Evolutionary conservation across 2,113 vertebrate species (phyloP).

Genomic region (Petrocephalus microphthalmus): DNA sequence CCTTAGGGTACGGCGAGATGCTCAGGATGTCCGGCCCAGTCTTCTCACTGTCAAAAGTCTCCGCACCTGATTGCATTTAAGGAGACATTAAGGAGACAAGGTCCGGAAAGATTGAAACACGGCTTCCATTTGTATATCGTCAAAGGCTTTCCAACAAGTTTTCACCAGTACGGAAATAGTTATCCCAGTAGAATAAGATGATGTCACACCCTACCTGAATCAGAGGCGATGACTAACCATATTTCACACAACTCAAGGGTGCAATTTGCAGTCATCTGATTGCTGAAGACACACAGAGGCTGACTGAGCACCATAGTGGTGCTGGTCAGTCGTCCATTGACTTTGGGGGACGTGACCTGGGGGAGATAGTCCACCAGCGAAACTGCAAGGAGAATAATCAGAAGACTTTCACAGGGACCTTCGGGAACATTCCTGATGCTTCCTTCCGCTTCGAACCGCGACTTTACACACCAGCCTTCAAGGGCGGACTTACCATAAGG

Average conservation of each 20-base stretch:
- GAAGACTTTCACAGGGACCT: background rate
- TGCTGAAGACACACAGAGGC: conserved; percentile 13
- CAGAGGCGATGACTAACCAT: conserved; percentile 15
- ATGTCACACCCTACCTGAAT: conserved; percentile 1
- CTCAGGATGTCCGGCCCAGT: background rate
- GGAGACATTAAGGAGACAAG: background rate
- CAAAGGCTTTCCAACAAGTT: background rate
- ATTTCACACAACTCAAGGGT: background rate
- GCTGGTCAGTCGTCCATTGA: conserved; percentile 7
- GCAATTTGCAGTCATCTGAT: background rate
- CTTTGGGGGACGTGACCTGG: background rate
- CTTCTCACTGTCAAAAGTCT: conserved; percentile 12
- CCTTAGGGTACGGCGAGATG: conserved; percentile 4
- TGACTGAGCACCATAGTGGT: conserved; percentile 3
- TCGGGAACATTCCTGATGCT: background rate
- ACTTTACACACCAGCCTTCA: too few species aligned
- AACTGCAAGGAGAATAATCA: background rate
- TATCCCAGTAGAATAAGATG: background rate
- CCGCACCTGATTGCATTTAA: background rate
- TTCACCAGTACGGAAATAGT: background rate
- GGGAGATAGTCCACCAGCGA: background rate
- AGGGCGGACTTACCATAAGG: background rate
- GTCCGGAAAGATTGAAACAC: background rate
- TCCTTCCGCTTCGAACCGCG: background rate
- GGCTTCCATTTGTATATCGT: background rate